These are phyloP conservation scores for Sebastes goodei DNA, from an alignment of 2,797 vertebrate genomes.

Conservation along the genomic window DNA sequence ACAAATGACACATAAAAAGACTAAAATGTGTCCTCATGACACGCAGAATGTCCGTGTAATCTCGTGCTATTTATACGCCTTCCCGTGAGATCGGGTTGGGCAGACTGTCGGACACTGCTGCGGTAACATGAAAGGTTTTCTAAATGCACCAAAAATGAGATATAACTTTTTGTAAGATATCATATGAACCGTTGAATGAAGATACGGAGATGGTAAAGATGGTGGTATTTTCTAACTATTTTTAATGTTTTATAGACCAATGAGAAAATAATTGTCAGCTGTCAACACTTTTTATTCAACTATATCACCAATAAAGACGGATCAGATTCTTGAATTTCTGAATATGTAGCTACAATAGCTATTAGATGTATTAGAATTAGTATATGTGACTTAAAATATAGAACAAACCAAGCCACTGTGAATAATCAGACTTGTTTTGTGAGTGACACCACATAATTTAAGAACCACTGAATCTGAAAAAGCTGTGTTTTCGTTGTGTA, in stretches of 20 bases:
- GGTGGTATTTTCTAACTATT: not conserved
- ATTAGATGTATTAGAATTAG: not conserved
- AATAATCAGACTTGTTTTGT: not conserved
- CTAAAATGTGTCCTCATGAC: too few species aligned
- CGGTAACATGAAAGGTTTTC: too few species aligned
- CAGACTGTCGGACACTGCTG: too few species aligned
- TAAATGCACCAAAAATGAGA: too few species aligned
- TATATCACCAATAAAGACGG: not conserved
- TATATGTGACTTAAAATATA: not conserved
- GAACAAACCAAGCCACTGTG: not conserved
- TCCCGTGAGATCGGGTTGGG: too few species aligned
- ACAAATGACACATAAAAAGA: too few species aligned
- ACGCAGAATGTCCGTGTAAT: too few species aligned
- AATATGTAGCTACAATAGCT: not conserved
- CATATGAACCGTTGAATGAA: too few species aligned
- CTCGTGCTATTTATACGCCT: too few species aligned
- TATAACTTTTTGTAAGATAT: too few species aligned
- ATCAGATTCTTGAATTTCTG: not conserved
- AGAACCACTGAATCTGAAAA: not conserved
- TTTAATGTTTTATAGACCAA: not conserved
- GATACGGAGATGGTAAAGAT: too few species aligned
- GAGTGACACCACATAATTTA: not conserved
- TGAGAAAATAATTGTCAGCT: not conserved
- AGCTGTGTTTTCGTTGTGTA: constrained; percentile 4
- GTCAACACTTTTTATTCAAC: not conserved